A percentile compares a stretch with the other conserved stretches of the same genome.
These are phyloP conservation scores for Eupithecia inturbata DNA, from an alignment of 2,888 invertebrate species.

Conservation along the genomic window DNA sequence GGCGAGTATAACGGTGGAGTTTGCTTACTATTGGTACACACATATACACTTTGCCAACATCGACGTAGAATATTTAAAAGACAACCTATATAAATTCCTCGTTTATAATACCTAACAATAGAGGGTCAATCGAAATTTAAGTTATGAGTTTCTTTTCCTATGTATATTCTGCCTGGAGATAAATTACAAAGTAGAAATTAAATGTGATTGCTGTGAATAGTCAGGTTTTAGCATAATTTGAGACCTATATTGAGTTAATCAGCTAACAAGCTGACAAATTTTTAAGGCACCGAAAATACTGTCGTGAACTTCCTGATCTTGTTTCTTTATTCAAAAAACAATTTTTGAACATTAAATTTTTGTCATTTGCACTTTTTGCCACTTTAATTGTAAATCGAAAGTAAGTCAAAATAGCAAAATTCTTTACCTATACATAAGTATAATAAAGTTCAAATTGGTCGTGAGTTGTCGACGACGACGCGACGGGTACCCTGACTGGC, in stretches of 20 bases:
- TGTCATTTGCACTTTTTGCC: too few relatives aligned
- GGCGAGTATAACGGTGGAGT: constrained; percentile 74
- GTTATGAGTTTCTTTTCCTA: neutral
- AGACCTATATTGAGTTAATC: too few relatives aligned
- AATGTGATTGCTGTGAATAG: neutral
- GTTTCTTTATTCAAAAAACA: too few relatives aligned
- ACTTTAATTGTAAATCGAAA: constrained; percentile 28
- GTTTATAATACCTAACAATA: neutral
- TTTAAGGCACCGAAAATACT: too few relatives aligned
- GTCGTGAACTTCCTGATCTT: too few relatives aligned
- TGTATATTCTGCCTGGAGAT: neutral
- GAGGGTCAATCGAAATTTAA: neutral
- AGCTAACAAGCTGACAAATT: too few relatives aligned
- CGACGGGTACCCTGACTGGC: constrained; percentile 33
- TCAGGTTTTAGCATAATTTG: neutral
- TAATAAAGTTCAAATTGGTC: constrained; percentile 37
- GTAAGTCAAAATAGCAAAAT: constrained; percentile 19
- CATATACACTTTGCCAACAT: constrained; percentile 69
- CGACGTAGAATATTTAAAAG: constrained; percentile 67
- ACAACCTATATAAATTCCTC: constrained; percentile 29
- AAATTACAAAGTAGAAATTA: neutral
- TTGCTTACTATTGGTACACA: constrained; percentile 78
- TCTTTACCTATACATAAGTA: constrained; percentile 11
- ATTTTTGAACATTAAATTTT: too few relatives aligned
- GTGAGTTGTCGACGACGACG: constrained; percentile 35